A percentile compares a stretch with the other conserved stretches of the same genome.
phyloP scores from a whole-genome alignment of 2,888 invertebrate species.

The Spisula subtruncata region DNA sequence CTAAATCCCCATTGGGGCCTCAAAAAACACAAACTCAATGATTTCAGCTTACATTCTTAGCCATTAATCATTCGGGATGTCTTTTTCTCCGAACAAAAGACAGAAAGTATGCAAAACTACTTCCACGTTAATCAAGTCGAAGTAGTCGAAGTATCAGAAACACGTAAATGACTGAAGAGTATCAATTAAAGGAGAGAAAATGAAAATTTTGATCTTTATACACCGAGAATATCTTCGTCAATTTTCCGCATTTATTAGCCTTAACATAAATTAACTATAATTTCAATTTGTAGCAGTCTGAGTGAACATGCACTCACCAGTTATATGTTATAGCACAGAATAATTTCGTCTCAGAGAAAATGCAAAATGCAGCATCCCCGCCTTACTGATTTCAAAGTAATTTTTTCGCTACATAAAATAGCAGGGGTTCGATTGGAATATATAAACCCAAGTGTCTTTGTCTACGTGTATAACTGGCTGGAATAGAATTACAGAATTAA shows the following conservation, averaged over 20 bases:
- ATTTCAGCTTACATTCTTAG: conserved; percentile 6
- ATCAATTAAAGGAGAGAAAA: conserved; percentile 30
- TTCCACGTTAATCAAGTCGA: conserved; percentile 17
- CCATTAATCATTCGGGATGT: conserved; percentile 15
- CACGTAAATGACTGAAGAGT: conserved; percentile 3
- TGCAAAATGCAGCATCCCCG: conserved; percentile 40
- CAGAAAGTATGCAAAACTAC: conserved; percentile 40
- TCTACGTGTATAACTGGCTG: conserved; percentile 11
- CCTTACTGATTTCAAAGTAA: conserved; percentile 50
- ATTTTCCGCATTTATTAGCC: conserved; percentile 26
- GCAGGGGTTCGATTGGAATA: conserved; percentile 49
- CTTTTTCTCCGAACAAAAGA: conserved; percentile 29
- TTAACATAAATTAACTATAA: conserved; percentile 43
- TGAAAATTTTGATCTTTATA: not conserved
- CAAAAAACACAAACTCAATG: conserved; percentile 9
- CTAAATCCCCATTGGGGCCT: conserved; percentile 1
- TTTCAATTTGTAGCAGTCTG: conserved; percentile 14
- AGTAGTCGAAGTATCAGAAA: conserved; percentile 34
- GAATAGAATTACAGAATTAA: not conserved
- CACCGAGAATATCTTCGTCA: conserved; percentile 11
- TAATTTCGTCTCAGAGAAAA: conserved; percentile 29
- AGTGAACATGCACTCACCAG: too few relatives aligned
- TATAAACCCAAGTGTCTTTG: conserved; percentile 45
- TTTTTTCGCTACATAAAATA: conserved; percentile 45
- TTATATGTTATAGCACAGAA: conserved; percentile 30